phyloP scores from a whole-genome alignment of 2,888 invertebrate species.

The Phortica okadai region DNA sequence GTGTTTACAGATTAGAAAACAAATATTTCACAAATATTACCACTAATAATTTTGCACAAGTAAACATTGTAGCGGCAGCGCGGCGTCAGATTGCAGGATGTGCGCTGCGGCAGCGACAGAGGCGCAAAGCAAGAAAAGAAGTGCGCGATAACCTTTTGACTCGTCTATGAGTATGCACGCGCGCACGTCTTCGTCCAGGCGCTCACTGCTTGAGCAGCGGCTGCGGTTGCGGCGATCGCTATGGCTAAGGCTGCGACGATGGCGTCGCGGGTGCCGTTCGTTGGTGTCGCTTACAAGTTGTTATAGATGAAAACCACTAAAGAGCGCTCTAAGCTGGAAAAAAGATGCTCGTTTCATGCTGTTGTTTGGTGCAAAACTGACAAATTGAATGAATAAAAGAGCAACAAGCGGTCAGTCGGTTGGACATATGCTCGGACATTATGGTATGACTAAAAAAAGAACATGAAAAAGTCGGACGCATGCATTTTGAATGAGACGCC shows the following conservation, averaged over 20 bases:
- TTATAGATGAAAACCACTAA: constrained; percentile 30
- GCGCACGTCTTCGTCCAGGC: background rate
- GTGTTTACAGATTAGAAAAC: constrained; percentile 76
- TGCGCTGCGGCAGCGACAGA: constrained; percentile 22
- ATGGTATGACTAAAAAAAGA: constrained; percentile 17
- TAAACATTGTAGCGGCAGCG: constrained; percentile 47
- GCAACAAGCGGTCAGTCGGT: constrained; percentile 70
- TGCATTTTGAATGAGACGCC: constrained; percentile 70
- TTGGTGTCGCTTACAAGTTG: constrained; percentile 29
- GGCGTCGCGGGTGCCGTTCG: background rate
- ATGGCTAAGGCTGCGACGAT: background rate
- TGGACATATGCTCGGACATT: constrained; percentile 37
- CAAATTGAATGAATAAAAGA: constrained; percentile 76
- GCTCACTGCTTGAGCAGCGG: background rate
- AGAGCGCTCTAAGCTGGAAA: constrained; percentile 36
- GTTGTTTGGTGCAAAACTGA: constrained; percentile 67
- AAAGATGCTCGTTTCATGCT: constrained; percentile 1
- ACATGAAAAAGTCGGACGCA: constrained; percentile 41
- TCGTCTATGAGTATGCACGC: constrained; percentile 38
- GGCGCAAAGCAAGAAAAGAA: constrained; percentile 48
- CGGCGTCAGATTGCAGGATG: constrained; percentile 52
- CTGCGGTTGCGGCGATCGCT: background rate
- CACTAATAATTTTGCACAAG: constrained; percentile 66
- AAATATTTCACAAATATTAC: constrained; percentile 75
- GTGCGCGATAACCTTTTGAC: constrained; percentile 75